Percentiles rank a stretch among this genome's conserved stretches.
Evolutionary conservation across 2,113 vertebrate species (phyloP).

Genomic region (Caracal caracal): DNA sequence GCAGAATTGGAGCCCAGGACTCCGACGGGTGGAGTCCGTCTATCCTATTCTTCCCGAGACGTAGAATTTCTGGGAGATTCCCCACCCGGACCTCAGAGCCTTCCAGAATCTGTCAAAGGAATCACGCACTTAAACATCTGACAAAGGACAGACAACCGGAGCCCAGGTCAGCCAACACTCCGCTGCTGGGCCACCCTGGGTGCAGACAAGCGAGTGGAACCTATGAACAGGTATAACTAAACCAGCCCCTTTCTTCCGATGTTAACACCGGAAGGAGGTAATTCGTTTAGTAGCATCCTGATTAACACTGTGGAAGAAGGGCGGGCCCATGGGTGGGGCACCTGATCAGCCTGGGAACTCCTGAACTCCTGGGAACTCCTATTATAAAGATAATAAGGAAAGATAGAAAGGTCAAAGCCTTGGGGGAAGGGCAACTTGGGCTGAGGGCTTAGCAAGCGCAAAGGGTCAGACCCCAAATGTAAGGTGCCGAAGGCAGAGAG

Average conservation of each 20-base stretch:
- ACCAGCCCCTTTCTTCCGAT: not conserved
- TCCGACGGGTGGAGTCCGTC: not conserved
- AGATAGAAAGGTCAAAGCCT: not conserved
- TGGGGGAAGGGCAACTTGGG: not conserved
- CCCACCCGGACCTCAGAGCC: not conserved
- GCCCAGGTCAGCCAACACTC: not conserved
- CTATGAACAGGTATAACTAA: not conserved
- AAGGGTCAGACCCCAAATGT: not conserved
- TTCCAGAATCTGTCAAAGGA: not conserved
- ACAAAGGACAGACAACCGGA: not conserved
- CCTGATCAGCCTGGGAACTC: not conserved
- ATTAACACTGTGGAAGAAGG: not conserved
- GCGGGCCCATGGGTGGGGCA: not conserved
- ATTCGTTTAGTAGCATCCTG: accelerated
- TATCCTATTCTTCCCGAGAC: too few species aligned
- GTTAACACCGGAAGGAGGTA: not conserved
- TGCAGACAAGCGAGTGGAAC: too few species aligned
- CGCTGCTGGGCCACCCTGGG: not conserved
- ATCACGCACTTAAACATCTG: not conserved
- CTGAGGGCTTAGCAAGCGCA: not conserved
- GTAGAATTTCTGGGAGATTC: not conserved
- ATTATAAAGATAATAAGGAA: not conserved
- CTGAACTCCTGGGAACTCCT: not conserved
- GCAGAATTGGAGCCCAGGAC: not conserved
- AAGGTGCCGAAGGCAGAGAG: not conserved